Evolutionary conservation across 2,113 vertebrate genomes (phyloP), one percentile per base, ranked within the genome.

Genomic region (Pogona vitticeps): DNA sequence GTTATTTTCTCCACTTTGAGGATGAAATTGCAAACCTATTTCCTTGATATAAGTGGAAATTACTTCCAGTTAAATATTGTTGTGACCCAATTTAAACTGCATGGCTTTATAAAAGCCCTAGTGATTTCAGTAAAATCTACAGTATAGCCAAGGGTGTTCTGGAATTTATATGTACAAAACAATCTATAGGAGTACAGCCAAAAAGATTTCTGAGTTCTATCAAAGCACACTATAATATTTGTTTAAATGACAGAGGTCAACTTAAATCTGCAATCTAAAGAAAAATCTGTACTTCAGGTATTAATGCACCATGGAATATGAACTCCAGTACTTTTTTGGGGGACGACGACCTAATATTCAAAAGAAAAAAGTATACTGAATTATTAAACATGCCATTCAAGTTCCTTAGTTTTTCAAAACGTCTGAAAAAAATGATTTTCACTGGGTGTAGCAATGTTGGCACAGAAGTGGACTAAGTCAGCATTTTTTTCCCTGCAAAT

Each of bases 391-490:
- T 76, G 88, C 82, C 80, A 87, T 59, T 77, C 38, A 31, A 42
- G 72, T 80, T 80, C 84, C 8, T 52, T 31, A 7, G 72, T 83
- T 40, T 40, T 65, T 89, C 80, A 6, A 18, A 81, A 77, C 84
- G 65, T 68, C 88, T 89, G 83, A 76, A 17, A 80, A 5, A 83
- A 80, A 88, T 83, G 17, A 56, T 84, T 86, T 86, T 58, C 59
- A 52, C 12, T 90, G 71, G 36, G 59, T 90, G 80, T 61, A 80
- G 80, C 81, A 86, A 83, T 76, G 17, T 31, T 76, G n/a, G 76
- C 58, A 90, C 5, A 82, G 33, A 92, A 33, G 61, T 82, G 78
- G 65, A 31, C 46, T 46, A 71, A 78, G 31, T 33, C 56, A 85
- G 46, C 38, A 82, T 1, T 65, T 83, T 85, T 82, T 65, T n/a